Evolutionary conservation across 2,888 invertebrate genomes (phyloP).

Genomic region (Euclidia mi): DNA sequence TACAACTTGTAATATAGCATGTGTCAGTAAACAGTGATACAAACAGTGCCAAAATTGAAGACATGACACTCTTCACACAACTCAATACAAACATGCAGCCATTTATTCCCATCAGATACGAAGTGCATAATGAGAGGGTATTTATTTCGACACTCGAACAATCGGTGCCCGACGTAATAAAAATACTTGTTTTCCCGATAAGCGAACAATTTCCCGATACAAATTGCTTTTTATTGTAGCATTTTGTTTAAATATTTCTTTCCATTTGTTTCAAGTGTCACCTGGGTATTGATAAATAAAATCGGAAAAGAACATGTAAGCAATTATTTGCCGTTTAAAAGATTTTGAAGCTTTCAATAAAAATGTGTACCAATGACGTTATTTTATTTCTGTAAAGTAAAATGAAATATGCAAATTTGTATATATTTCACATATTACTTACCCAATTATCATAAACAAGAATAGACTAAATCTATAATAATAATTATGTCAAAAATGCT

Average conservation of each 20-base stretch:
- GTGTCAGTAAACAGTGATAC: no score
- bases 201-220: conserved; percentile 29
- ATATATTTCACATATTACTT: no score
- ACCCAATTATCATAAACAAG: no score
- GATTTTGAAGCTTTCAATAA: background rate
- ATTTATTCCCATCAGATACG: background rate
- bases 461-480: no score
- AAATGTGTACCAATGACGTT: no score
- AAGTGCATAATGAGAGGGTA: conserved; percentile 7
- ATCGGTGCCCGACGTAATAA: conserved; percentile 2
- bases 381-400: no score
- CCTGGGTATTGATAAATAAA: conserved; percentile 20
- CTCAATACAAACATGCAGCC: background rate
- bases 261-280: conserved; percentile 26
- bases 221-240: conserved; percentile 40
- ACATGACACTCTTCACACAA: no score
- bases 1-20: no score
- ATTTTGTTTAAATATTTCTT: conserved; percentile 35
- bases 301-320: conserved; percentile 9
- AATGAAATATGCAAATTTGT: no score
- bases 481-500: no score
- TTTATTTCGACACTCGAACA: conserved; percentile 4
- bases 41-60: no score
- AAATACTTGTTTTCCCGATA: conserved; percentile 32
- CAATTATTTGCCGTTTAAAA: background rate